phyloP scores from a whole-genome alignment of 2,113 vertebrate species.

The Hymenochirus boettgeri region DNA sequence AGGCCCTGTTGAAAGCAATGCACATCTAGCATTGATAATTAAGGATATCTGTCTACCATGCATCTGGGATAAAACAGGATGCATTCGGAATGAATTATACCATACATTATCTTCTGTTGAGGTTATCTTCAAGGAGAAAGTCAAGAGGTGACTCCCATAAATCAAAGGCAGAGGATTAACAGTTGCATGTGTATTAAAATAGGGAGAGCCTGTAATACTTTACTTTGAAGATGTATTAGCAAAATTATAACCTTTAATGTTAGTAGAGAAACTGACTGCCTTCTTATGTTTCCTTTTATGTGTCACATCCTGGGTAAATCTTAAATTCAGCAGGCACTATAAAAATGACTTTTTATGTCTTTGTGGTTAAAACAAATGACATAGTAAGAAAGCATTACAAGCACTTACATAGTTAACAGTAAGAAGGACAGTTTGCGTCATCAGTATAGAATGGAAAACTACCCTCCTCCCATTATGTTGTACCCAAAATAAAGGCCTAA shows the following conservation, averaged over 20 bases:
- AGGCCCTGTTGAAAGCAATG: conserved; percentile 32
- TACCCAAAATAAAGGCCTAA: no score
- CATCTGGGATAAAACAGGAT: conserved; percentile 18
- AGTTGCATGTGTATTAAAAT: neutral
- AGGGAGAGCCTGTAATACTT: conserved; percentile 1
- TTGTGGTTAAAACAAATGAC: no score
- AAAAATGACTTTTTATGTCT: no score
- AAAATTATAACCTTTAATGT: neutral
- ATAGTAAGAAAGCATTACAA: no score
- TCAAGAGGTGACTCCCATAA: conserved; percentile 5
- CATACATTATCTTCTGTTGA: conserved; percentile 17
- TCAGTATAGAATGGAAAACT: no score
- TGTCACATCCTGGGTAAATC: no score
- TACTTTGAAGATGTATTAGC: conserved; percentile 11
- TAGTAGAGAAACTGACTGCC: neutral
- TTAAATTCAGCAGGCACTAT: no score
- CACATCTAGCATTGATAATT: conserved; percentile 30
- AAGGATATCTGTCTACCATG: conserved; percentile 29
- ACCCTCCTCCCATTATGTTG: no score
- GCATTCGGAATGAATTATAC: conserved; percentile 19
- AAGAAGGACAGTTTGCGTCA: no score
- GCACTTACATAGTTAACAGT: no score
- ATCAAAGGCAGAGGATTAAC: conserved; percentile 10
- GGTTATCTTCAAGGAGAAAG: conserved; percentile 31
- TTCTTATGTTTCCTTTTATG: neutral